Evolutionary conservation across 2,113 vertebrate genomes (phyloP).

Genomic region (Neoarius graeffei): DNA sequence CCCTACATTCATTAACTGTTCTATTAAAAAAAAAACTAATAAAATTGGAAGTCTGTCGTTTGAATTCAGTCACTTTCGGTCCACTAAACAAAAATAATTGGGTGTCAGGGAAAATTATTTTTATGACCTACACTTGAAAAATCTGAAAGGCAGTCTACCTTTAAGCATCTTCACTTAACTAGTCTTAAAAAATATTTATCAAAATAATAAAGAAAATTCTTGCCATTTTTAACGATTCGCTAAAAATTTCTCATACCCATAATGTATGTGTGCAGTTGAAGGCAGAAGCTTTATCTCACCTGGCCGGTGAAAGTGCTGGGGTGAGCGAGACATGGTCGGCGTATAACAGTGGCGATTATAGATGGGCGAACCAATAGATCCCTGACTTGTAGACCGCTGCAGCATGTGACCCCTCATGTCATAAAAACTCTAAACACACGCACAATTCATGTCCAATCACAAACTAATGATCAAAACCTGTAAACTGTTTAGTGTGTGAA

Average conservation of each 20-base stretch:
- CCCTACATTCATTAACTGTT: no score
- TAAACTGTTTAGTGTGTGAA: neutral
- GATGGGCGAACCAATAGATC: conserved; percentile 81
- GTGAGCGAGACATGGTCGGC: conserved; percentile 86
- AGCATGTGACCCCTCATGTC: conserved; percentile 81
- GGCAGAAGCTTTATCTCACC: conserved; percentile 74
- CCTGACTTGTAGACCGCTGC: conserved; percentile 87
- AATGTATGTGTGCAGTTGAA: neutral
- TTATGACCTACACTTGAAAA: no score
- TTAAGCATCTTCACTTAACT: no score
- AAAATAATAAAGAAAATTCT: neutral
- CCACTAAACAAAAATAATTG: no score
- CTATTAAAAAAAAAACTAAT: no score
- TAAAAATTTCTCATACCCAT: conserved; percentile 22
- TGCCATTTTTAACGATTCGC: neutral
- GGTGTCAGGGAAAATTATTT: no score
- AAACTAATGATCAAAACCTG: no score
- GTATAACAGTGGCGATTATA: conserved; percentile 90
- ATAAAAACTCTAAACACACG: conserved; percentile 78
- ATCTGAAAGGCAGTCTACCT: no score
- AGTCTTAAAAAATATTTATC: neutral
- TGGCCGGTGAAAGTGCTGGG: conserved; percentile 96
- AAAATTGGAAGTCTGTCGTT: no score
- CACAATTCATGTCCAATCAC: neutral
- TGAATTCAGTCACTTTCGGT: no score